phyloP scores from a whole-genome alignment of 2,797 vertebrate genomes.

The Etheostoma nigrum region DNA sequence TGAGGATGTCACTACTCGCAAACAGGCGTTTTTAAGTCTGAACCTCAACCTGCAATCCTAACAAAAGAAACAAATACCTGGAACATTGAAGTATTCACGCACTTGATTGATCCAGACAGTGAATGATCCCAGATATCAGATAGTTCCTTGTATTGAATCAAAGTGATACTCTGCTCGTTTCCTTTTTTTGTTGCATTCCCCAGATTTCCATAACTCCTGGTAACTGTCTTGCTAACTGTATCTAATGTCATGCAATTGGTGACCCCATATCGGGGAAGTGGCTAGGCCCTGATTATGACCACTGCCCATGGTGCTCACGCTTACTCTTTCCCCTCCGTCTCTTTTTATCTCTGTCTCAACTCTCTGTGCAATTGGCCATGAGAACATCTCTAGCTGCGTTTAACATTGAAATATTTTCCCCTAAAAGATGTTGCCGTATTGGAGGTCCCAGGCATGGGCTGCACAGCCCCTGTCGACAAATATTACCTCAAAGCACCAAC shows the following conservation, averaged over 20 bases:
- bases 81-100: constrained; percentile 17
- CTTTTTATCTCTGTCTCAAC: constrained; percentile 31
- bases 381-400: constrained; percentile 74
- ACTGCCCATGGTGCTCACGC: constrained; percentile 73
- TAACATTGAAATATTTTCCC: constrained; percentile 63
- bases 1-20: constrained; percentile 79
- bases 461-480: constrained; percentile 85
- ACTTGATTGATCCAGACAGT: constrained; percentile 11
- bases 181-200: constrained; percentile 37
- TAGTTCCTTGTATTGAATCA: constrained; percentile 6
- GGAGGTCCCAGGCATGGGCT: constrained; percentile 85
- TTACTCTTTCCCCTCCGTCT: constrained; percentile 52
- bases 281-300: constrained; percentile 81
- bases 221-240: constrained; percentile 80
- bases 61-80: constrained; percentile 11
- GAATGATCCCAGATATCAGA: constrained; percentile 18
- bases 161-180: constrained; percentile 20
- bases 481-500: constrained; percentile 69
- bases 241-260: constrained; percentile 82
- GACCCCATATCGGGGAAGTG: constrained; percentile 72
- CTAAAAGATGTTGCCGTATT: constrained; percentile 72
- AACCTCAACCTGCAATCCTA: constrained; percentile 13
- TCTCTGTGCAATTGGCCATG: constrained; percentile 72
- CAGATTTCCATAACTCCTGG: constrained; percentile 73
- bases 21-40: constrained; percentile 13